Percentiles rank a stretch among this genome's conserved stretches.
These are phyloP conservation scores for Channallabes apus DNA, from an alignment of 2,797 vertebrate species.

Conservation along the genomic window DNA sequence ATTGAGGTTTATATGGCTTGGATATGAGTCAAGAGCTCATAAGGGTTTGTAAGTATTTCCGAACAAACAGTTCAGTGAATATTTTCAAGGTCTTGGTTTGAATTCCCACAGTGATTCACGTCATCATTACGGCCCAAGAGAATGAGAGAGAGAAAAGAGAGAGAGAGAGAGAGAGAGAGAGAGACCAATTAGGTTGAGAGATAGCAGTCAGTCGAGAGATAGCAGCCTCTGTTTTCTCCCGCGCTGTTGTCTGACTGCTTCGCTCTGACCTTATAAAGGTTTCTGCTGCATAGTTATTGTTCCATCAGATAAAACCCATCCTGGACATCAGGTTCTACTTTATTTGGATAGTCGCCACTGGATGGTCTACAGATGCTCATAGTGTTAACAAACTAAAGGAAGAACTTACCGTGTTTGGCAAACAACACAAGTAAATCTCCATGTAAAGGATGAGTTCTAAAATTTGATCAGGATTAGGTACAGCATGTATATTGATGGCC, in stretches of 20 bases:
- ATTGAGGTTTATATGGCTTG: background rate
- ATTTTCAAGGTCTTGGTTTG: constrained; percentile 11
- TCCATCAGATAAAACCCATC: constrained; percentile 43
- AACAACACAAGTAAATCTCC: background rate
- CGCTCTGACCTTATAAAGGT: constrained; percentile 45
- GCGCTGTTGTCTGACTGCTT: background rate
- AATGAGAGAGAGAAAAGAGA: background rate
- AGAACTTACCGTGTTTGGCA: background rate
- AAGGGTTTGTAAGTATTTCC: constrained; percentile 5
- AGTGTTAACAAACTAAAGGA: constrained; percentile 32
- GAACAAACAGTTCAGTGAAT: background rate
- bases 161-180: background rate
- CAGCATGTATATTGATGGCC: background rate
- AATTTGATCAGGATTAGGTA: constrained; percentile 16
- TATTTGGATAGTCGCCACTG: constrained; percentile 26
- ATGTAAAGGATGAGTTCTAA: background rate
- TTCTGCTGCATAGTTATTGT: constrained; percentile 1
- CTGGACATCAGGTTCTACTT: constrained; percentile 37
- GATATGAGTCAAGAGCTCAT: background rate
- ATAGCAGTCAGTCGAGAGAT: background rate
- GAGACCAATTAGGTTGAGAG: constrained; percentile 5
- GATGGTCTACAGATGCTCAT: constrained; percentile 22
- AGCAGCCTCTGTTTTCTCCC: background rate
- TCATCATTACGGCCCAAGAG: background rate
- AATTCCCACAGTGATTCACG: constrained; percentile 23